Evolutionary conservation across 37 sponge, comb jelly and placozoan species (phyloP), one percentile per base, ranked within the genome.

Genomic region (Aplysina aerophoba): DNA sequence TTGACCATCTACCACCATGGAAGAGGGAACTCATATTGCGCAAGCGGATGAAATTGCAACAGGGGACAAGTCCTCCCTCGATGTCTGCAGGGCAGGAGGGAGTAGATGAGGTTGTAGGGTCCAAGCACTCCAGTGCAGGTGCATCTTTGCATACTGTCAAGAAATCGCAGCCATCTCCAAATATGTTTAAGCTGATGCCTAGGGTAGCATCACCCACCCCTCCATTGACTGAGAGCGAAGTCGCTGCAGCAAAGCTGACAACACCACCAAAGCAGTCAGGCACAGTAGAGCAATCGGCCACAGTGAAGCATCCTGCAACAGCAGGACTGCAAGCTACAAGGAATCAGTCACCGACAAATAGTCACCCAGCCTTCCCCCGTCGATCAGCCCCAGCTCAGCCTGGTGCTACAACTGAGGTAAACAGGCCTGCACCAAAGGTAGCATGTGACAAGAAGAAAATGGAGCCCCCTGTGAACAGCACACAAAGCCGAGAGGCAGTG

Each of bases 1-100:
- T 86, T 24, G 80, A 78, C 41, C 44, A 39, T 22, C 39, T 91
- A 63, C 92, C 92, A 25, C 77, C 88, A 28, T 91, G 92, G 92
- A 87, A 87, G 84, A 84, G 78, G 40, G 88, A 78, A 24, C 64
- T 91, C 20, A 65, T 91, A 4, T 24, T 84, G 39, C 64, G 81
- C 38, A 66, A 87, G 58, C 74, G 53, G 73, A 69, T 79, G 72
- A 89, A 79, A 54, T 13, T 37, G 5, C 36, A 84, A 25, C 30
- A 72, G 57, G 68, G 25, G 17, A 53, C 22, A 36, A n/a, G 40
- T 15, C 30, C 81, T 55, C 80, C 53, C 11, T 27, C 50, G 50
- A 44, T n/a, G n/a, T n/a, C 50, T 44, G 50, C 50, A 44, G 50
- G 50, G 50, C 50, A 44, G 50, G 50, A 44, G 50, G 8, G 6